These are phyloP conservation scores for Fukomys damarensis DNA, from an alignment of 2,113 vertebrate genomes.

Conservation along the genomic window DNA sequence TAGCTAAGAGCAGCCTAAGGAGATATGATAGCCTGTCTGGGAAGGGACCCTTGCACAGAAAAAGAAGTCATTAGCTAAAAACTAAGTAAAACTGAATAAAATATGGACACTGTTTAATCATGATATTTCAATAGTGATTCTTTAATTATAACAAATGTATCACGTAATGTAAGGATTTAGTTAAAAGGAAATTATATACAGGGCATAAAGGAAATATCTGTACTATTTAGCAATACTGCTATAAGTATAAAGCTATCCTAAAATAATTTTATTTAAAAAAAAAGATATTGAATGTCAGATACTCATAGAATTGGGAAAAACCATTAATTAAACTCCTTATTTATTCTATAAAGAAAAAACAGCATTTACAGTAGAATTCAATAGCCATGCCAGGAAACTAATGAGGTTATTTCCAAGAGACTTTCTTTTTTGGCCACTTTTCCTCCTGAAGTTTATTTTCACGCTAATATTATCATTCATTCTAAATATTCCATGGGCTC, in stretches of 20 bases:
- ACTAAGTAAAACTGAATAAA: not conserved
- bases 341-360: constrained; percentile 9
- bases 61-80: not conserved
- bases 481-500: not conserved
- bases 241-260: not conserved
- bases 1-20: not conserved
- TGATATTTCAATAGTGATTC: not conserved
- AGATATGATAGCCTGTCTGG: not conserved
- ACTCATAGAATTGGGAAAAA: not conserved
- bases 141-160: not conserved
- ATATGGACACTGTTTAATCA: not conserved
- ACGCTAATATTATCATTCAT: constrained; percentile 6
- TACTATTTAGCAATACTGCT: not conserved
- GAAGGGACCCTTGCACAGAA: not conserved
- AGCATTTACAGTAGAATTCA: not conserved
- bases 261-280: not conserved
- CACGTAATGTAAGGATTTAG: not conserved
- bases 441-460: not conserved
- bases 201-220: not conserved
- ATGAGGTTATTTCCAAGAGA: constrained; percentile 15
- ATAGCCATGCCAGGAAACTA: not conserved
- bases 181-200: not conserved
- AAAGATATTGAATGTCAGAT: not conserved
- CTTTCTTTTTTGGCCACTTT: not conserved
- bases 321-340: not conserved